These are phyloP conservation scores for Fulmarus glacialis DNA, from an alignment of 2,113 vertebrate genomes.

Conservation along the genomic window DNA sequence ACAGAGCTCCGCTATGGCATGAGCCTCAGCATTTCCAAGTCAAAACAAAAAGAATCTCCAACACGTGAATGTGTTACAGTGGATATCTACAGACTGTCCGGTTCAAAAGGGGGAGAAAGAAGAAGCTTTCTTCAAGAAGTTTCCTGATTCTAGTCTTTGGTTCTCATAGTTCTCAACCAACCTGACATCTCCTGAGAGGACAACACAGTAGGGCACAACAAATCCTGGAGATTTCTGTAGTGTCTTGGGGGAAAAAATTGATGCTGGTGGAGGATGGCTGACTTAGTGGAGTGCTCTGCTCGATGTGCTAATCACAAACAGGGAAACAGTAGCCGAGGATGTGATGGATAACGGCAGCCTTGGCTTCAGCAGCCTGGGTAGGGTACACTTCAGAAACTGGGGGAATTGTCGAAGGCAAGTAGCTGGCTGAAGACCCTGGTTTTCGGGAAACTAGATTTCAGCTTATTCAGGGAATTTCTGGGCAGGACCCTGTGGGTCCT, in stretches of 20 bases:
- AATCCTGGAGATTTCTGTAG: background rate
- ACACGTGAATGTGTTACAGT: accelerated
- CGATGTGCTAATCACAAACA: background rate
- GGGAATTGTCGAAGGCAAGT: background rate
- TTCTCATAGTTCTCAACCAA: background rate
- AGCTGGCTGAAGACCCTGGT: background rate
- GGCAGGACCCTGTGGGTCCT: background rate
- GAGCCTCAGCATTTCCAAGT: background rate
- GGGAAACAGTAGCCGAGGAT: background rate
- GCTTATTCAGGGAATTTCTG: background rate
- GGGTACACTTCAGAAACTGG: background rate
- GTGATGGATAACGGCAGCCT: background rate
- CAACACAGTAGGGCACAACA: background rate
- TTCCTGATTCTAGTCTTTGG: background rate
- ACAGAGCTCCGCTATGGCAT: background rate
- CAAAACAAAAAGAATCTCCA: background rate
- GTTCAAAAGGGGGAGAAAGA: background rate
- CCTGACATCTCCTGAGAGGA: background rate
- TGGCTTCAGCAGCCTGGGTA: background rate
- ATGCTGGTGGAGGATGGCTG: background rate
- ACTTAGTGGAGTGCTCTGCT: background rate
- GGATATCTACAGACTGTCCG: background rate
- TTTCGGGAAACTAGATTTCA: background rate
- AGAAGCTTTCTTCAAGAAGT: background rate
- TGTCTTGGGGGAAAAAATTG: background rate